Evolutionary conservation across 2,113 vertebrate genomes (phyloP).

Genomic region (Barbus barbus): DNA sequence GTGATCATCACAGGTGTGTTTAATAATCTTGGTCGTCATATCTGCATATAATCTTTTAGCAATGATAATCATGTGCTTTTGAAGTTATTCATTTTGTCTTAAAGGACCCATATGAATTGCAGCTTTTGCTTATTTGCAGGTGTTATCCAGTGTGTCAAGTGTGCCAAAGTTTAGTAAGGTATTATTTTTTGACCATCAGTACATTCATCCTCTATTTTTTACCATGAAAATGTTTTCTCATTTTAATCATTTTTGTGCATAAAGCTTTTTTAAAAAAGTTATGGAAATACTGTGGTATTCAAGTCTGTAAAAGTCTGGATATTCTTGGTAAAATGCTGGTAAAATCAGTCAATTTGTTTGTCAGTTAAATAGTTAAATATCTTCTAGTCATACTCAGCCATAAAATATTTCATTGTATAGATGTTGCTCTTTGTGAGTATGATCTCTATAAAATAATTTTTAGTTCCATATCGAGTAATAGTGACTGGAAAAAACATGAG

Average conservation of each 20-base stretch:
- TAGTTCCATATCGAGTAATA: not conserved
- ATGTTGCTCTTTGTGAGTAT: not conserved
- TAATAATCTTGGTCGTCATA: conserved; percentile 5
- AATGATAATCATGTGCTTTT: not conserved
- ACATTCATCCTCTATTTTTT: not conserved
- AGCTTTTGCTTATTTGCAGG: conserved; percentile 72
- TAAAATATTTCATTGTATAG: not conserved
- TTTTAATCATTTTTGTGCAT: not conserved
- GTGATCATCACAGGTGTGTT: conserved; percentile 83
- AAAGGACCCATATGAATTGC: not conserved
- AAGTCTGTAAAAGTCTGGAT: not conserved
- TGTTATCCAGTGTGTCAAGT: conserved; percentile 87
- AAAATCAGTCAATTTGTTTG: not conserved
- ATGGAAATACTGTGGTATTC: too few species aligned
- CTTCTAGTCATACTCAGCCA: not conserved
- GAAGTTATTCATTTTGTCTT: not conserved
- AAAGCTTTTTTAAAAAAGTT: not conserved
- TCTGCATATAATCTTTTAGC: not conserved
- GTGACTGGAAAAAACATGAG: not conserved
- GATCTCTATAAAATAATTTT: not conserved
- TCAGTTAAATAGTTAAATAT: not conserved
- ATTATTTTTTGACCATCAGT: conserved; percentile 50
- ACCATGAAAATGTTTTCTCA: not conserved
- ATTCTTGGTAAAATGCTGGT: not conserved
- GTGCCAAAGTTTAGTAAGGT: conserved; percentile 95